Base-by-base conservation (phyloP, 2,113 vertebrate species). In the Thomomys bottae region DNA sequence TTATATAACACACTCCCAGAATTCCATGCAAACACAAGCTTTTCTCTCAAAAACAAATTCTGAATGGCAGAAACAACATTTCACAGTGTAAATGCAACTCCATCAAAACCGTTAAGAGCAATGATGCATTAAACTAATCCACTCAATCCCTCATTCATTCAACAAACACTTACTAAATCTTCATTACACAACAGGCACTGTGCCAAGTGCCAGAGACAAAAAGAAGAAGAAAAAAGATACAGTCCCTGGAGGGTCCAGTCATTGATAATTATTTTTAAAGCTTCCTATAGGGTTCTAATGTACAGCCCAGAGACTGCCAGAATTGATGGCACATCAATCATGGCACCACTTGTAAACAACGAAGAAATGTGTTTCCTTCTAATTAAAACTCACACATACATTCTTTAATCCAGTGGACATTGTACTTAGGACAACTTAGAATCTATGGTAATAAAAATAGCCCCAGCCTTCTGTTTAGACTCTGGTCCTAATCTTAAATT, bases 121-220 rank as follows among this genome's bases (percentile, higher is more conserved):
- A 68, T 0, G 18, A 93, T 0, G 6, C 87, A 77, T 95, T 95
- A 59, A 94, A 95, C 40, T 36, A 86, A 79, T 77, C 38, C 63
- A 84, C 78, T 81, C 89, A 72, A 40, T 80, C 80, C 71, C 42
- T 89, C 94, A 63, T 93, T 96, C 94, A 93, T 67, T 92, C 89
- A 80, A 54, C 89, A 90, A 84, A 89, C 91, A 94, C 42, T 77
- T 32, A 76, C 67, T 90, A 71, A 86, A 87, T 90, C 87, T 90
- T 90, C 89, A 81, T 94, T 88, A 88, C 9, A 18, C 32, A 18
- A 21, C 61, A 42, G 73, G 61, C 67, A 49, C 34, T 63, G 45
- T 63, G 71, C 89, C 94, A 88, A 57, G 38, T 28, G 15, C 79
- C 36, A 14, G 40, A 84, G 71, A 86, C 71, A 83, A 77, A 8